These are phyloP conservation scores for Calyptommatus sinebrachiatus DNA, from an alignment of 2,113 vertebrate genomes.

Conservation along the genomic window DNA sequence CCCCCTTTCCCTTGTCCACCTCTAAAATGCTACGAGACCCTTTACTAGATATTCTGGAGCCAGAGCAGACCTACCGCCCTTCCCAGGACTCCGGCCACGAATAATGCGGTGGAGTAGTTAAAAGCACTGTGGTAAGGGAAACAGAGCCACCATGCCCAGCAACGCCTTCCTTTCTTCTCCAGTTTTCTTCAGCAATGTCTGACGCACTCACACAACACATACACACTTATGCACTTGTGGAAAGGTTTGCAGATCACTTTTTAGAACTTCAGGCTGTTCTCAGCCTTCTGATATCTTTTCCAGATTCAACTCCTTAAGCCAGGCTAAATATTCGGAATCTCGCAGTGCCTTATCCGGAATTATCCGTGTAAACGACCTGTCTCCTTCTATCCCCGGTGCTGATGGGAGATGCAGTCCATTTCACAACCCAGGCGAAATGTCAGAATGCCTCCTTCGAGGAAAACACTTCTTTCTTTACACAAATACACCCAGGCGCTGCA, in stretches of 20 bases:
- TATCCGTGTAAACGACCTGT: conserved; percentile 48
- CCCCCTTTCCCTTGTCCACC: no score
- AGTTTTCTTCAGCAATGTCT: background rate
- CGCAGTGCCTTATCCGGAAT: conserved; percentile 35
- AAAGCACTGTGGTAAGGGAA: background rate
- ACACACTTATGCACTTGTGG: background rate
- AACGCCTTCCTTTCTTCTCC: background rate
- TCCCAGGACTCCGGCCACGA: background rate
- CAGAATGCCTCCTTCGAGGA: background rate
- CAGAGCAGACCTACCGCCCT: no score
- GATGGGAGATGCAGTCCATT: background rate
- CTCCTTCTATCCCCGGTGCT: conserved; percentile 33
- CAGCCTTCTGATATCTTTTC: conserved; percentile 14
- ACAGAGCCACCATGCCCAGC: no score
- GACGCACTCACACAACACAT: background rate
- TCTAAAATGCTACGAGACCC: no score
- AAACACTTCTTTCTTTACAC: background rate
- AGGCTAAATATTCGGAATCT: conserved; percentile 27
- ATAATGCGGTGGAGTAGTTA: background rate
- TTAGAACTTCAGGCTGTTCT: conserved; percentile 25
- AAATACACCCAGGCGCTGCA: background rate
- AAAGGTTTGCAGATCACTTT: conserved; percentile 25
- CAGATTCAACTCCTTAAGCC: conserved; percentile 32
- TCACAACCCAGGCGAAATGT: background rate
- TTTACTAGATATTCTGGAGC: no score